These are phyloP conservation scores for Hermaeophaga mercurialis DNA, from an alignment of 2,888 invertebrate genomes.

Conservation along the genomic window DNA sequence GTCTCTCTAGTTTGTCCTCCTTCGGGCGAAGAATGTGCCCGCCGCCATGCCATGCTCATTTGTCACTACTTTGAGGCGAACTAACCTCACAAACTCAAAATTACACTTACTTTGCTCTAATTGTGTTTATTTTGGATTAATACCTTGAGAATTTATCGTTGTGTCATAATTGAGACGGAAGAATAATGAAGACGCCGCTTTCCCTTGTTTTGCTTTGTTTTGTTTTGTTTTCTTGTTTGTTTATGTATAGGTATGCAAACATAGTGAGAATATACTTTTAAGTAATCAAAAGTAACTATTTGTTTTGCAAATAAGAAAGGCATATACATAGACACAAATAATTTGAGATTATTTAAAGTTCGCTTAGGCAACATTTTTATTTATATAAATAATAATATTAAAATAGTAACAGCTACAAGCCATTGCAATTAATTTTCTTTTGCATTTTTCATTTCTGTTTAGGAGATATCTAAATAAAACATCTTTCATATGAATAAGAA, in stretches of 20 bases:
- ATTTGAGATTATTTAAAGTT: no score
- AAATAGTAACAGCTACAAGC: no score
- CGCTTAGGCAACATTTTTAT: no score
- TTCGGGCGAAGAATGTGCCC: slow-evolving; percentile 28
- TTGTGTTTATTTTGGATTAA: slow-evolving; percentile 44
- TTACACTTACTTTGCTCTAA: slow-evolving; percentile 44
- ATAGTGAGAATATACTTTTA: neutral
- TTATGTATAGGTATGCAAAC: neutral
- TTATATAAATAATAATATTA: no score
- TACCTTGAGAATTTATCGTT: slow-evolving; percentile 35
- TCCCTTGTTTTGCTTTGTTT: neutral
- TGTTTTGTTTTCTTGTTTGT: slow-evolving; percentile 5
- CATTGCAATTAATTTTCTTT: no score
- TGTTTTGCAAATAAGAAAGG: no score
- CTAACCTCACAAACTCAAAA: slow-evolving; percentile 40
- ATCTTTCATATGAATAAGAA: no score
- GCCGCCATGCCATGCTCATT: slow-evolving; percentile 29
- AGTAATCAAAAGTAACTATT: neutral
- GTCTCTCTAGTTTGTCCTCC: slow-evolving; percentile 21
- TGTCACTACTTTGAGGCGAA: slow-evolving; percentile 40
- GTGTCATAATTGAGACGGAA: slow-evolving; percentile 22
- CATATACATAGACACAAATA: no score
- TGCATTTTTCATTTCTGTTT: no score
- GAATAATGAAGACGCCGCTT: slow-evolving; percentile 19
- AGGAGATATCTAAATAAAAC: no score